A percentile compares a stretch with the other conserved stretches of the same genome.
Evolutionary conservation across 2,113 vertebrate genomes (phyloP).

Genomic region (Psephotus haematonotus): DNA sequence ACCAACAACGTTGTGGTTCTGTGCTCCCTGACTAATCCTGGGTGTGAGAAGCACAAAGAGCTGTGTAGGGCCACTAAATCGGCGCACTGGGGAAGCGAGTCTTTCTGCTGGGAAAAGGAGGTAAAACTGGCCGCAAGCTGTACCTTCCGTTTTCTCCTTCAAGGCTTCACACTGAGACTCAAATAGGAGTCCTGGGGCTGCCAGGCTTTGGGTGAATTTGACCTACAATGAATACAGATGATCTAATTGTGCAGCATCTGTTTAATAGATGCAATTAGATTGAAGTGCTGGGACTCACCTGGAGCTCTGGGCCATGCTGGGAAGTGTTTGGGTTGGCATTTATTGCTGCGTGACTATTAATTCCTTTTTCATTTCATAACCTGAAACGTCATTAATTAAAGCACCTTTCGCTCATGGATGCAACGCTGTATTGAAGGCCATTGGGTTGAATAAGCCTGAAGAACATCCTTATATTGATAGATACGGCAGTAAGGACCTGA

Average conservation of each 20-base stretch:
- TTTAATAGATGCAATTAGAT: not conserved
- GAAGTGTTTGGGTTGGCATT: not conserved
- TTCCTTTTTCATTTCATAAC: not conserved
- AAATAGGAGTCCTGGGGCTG: not conserved
- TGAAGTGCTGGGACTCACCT: not conserved
- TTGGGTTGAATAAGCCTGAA: not conserved
- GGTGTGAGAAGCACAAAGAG: not conserved
- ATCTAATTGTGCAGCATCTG: not conserved
- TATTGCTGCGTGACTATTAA: not conserved
- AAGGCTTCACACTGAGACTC: not conserved
- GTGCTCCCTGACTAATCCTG: not conserved
- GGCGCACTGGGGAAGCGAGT: not conserved
- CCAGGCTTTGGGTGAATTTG: not conserved
- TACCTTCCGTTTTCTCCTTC: not conserved
- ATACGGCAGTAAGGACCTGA: not conserved
- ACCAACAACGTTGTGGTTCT: accelerated
- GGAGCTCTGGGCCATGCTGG: not conserved
- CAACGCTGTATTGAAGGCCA: not conserved
- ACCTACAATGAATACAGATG: not conserved
- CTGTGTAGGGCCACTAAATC: not conserved
- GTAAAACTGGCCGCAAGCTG: not conserved
- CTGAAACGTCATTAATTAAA: not conserved
- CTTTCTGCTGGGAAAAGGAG: not conserved
- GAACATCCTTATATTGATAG: not conserved
- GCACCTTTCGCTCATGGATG: not conserved